Conservation (phyloP, 2,888 invertebrate species). For the Zeuzera pyrina region DNA sequence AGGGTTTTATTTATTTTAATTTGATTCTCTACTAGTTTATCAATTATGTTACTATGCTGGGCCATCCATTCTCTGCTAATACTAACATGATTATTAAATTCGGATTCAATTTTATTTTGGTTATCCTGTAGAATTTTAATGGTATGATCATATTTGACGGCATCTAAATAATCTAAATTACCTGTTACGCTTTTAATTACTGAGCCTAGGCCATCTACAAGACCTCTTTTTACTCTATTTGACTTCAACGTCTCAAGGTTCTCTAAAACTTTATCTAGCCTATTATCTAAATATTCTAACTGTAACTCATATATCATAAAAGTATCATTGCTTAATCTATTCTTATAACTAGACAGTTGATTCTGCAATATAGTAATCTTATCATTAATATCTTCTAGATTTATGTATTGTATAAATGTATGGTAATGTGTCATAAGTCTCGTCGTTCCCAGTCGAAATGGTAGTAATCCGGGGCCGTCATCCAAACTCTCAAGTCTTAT, state of each 20-base stretch:
- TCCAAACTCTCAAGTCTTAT: no score
- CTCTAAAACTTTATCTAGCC: neutral
- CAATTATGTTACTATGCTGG: slow-evolving; percentile 8
- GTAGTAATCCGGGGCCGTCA: slow-evolving; percentile 3
- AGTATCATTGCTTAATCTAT: slow-evolving; percentile 1
- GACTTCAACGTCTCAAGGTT: slow-evolving; percentile 1
- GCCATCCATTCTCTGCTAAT: slow-evolving; percentile 15
- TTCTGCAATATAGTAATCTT: neutral
- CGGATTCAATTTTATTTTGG: slow-evolving; percentile 12
- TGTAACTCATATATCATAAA: neutral
- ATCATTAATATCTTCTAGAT: neutral
- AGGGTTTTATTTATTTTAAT: slow-evolving; percentile 10
- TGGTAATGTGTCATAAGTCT: slow-evolving; percentile 4
- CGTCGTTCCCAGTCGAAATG: slow-evolving; percentile 2
- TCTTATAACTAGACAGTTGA: neutral
- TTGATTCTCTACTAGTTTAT: slow-evolving; percentile 12
- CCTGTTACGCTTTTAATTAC: slow-evolving; percentile 18
- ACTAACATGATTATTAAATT: slow-evolving; percentile 17
- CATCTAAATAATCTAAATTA: slow-evolving; percentile 17
- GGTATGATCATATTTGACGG: slow-evolving; percentile 16
- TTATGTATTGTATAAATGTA: slow-evolving; percentile 1
- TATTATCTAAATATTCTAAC: neutral
- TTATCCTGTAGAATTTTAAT: slow-evolving; percentile 15
- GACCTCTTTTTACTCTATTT: slow-evolving; percentile 1
- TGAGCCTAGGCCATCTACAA: slow-evolving; percentile 15